Conservation (phyloP, 2,888 invertebrate genomes). For the Schizotus pectinicornis region DNA sequence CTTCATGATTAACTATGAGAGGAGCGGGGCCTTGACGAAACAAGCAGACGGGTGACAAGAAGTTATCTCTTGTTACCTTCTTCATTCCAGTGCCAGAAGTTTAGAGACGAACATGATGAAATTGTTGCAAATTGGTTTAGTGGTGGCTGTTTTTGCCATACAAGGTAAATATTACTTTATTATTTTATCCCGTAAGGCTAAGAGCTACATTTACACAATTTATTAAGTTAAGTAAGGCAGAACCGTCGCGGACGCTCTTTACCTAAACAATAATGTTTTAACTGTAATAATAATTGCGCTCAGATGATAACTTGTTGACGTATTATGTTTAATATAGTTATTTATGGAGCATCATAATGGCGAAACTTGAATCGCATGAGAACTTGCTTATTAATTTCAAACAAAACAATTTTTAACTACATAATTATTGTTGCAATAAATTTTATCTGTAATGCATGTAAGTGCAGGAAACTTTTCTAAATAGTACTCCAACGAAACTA, state of each 20-base stretch:
- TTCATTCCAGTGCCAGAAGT: constrained; percentile 38
- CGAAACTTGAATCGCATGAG: too few relatives aligned
- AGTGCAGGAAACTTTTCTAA: too few relatives aligned
- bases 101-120: constrained; percentile 30
- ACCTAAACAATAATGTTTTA: background rate
- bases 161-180: constrained; percentile 34
- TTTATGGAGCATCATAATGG: background rate
- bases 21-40: constrained; percentile 33
- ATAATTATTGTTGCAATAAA: too few relatives aligned
- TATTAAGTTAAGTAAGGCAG: background rate
- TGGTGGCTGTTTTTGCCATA: constrained; percentile 31
- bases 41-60: constrained; percentile 28
- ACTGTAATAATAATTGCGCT: background rate
- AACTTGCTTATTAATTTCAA: too few relatives aligned
- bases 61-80: constrained; percentile 27
- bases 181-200: background rate
- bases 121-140: constrained; percentile 29
- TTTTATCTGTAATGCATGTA: too few relatives aligned
- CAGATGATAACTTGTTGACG: too few relatives aligned
- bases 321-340: background rate
- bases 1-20: constrained; percentile 20
- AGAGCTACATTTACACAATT: background rate
- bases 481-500: too few relatives aligned
- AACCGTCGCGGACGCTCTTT: background rate
- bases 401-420: too few relatives aligned